Evolutionary conservation across 2,797 vertebrate genomes (phyloP), one percentile per base, ranked within the genome.

Genomic region (Craterocephalus amniculus): DNA sequence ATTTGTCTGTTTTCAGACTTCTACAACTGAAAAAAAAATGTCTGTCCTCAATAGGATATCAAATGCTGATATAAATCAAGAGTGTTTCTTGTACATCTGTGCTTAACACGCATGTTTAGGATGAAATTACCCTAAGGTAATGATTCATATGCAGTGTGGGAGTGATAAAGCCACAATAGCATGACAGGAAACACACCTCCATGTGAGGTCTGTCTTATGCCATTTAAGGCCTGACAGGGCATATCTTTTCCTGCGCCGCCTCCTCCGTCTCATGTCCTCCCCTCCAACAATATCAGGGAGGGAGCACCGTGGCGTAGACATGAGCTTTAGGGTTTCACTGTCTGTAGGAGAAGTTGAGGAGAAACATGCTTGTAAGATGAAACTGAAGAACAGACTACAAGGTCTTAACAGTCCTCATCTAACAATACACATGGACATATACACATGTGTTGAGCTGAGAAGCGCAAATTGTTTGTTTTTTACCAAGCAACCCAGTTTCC

Each of bases 301-400:
- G 3, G 97, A 96, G 79, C 97, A 98, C 31, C 97, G 94, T 0
- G 95, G 97, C 7, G 76, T 93, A 0, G 72, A 82, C 96, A 98
- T 97, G 78, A 93, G 91, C 71, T 75, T 81, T 2, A 92, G 2
- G 0, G 92, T 93, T 62, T 81, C 76, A 0, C 0, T 2, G 58
- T 93, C 92, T 93, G 70, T 0, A 76, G 78, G 75, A 83, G 55
- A 81, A 76, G 64, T 62, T 59, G 1, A 62, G 29, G 29, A 31
- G 2, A 31, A 31, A 74, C 16, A 55, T 0, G 11, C 11, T 11
- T 9, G 24, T 12, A 63, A 80, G 51, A 16, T 45, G 54, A 75
- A 80, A 83, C 27, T 1, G 32, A 51, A 58, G 4, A 59, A 16
- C 7, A 18, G 29, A 36, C 22, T 10, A 34, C 10, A 26, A n/a